Evolutionary conservation across 1,140 invertebrate genomes (phyloP).

Genomic region (Lamellibrachia luymesi): DNA sequence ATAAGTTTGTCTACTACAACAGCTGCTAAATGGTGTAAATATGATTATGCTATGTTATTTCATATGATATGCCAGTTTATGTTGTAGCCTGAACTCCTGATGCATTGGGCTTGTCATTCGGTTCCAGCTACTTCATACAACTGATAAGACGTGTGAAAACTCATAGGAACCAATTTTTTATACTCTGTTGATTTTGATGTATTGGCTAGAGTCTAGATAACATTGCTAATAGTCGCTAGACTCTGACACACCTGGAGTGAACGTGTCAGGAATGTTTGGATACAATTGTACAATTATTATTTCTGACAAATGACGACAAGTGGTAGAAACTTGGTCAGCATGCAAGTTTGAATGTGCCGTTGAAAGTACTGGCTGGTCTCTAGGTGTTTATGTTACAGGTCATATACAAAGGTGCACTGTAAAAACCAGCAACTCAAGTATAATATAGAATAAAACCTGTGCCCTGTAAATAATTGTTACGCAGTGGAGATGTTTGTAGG

Average conservation of each 20-base stretch:
- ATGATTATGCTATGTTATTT: too few relatives aligned
- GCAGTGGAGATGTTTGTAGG: background rate
- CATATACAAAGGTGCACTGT: background rate
- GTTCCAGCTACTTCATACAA: background rate
- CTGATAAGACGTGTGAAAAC: background rate
- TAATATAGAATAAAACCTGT: background rate
- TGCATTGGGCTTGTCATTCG: background rate
- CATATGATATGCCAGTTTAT: background rate
- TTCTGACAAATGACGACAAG: background rate
- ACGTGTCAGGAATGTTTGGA: too few relatives aligned
- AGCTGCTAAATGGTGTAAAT: too few relatives aligned
- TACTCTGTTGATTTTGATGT: background rate
- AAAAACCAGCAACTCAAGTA: background rate
- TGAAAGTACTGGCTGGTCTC: background rate
- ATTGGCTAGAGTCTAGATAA: too few relatives aligned
- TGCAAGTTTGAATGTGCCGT: background rate
- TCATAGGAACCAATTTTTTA: background rate
- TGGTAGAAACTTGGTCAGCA: background rate
- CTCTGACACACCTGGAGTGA: too few relatives aligned
- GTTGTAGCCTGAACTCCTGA: background rate
- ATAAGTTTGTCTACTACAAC: too few relatives aligned
- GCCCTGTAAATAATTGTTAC: background rate
- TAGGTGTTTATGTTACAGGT: background rate
- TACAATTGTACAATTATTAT: background rate
- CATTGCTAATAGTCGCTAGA: too few relatives aligned